Evolutionary conservation across 2,888 invertebrate species (phyloP), one percentile per base, ranked within the genome.

Genomic region (Oscheius sp.): DNA sequence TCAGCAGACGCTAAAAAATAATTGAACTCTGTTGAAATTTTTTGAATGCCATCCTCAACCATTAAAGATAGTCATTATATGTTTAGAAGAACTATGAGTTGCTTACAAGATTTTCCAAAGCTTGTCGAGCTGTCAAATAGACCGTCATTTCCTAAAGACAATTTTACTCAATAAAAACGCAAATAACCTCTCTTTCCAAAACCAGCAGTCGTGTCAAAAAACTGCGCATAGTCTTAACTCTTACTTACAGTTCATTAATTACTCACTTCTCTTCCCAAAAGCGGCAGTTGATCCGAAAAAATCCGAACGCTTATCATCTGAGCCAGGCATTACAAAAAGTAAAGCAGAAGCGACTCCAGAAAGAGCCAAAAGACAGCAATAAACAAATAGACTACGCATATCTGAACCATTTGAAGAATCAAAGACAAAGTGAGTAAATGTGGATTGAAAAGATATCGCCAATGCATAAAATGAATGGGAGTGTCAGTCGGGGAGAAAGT

Each of bases 171-270:
- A 14, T 4, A 17, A 2, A 24, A 2, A n/a, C 3, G 12, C 1
- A n/a, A n/a, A n/a, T 59, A n/a, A 44, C 59, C 59, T 59, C 59
- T 2, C 28, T 59, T 59, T 2, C 59, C 59, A 59, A 59, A 59
- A 3, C 59, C 30, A 26, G 59, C 59, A 28, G 59, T 41, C 9
- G 44, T 44, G 17, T 59, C 59, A 41, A 59, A 41, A 41, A 59
- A 20, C 14, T 24, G 17, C 32, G 24, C n/a, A 2, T 47, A 14
- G 3, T 12, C 20, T 20, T 5, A 47, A 24, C 22, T 24, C 12
- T 24, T 47, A 17, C 12, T 2, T 47, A 2, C 24, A 20, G 24
- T 6, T 22, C 12, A 41, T 41, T 3, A 41, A 12, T 41, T 3
- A 54, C 54, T 54, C 20, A 33, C 54, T 24, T 54, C 33, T 14